Base-by-base conservation (phyloP, 2,113 vertebrate species). In the Panurus biarmicus region DNA sequence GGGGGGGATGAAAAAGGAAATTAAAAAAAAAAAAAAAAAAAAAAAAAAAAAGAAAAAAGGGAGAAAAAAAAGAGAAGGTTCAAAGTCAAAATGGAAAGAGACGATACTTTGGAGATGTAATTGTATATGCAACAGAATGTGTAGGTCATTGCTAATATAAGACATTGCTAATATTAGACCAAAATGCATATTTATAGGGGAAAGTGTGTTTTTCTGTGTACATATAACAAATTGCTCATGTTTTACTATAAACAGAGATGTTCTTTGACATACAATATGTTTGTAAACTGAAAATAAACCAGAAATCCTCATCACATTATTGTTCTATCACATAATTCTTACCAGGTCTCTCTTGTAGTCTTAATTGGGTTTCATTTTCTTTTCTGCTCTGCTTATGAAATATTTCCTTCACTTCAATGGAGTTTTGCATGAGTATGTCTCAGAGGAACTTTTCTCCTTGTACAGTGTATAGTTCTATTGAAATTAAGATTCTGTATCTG, bases 21-120 rank as follows among this genome's bases (percentile, higher is more conserved):
- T 15, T 15, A 25, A 29, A 5, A 23, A 33, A 33, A 28, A n/a
- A 19, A 24, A 26, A 45, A 56, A 47, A 10, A 4, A 1, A 12
- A 6, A 69, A 40, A 8, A 9, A 66, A 42, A 53, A 58, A 14
- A 24, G n/a, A 6, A 36, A 58, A 58, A 35, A 26, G 22, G 10
- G 0, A 0, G 2, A 38, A 47, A 53, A 77, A 69, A 47, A 71
- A 38, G 10, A 8, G 58, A 61, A 62, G 7, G 1, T 8, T 79
- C 38, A 10, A 88, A 89, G 14, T 50, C 24, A 65, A 33, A 11
- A 75, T 4, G 6, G 16, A 62, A 54, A 62, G 35, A 24, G 40
- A 19, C 16, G 24, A 33, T 64, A 42, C 14, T 56, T 65, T 53
- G 18, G 21, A 60, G n/a, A 56, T 57, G 12, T 58, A 69, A 24